Evolutionary conservation across 2,113 vertebrate genomes (phyloP).

Genomic region (Oncorhynchus nerka): DNA sequence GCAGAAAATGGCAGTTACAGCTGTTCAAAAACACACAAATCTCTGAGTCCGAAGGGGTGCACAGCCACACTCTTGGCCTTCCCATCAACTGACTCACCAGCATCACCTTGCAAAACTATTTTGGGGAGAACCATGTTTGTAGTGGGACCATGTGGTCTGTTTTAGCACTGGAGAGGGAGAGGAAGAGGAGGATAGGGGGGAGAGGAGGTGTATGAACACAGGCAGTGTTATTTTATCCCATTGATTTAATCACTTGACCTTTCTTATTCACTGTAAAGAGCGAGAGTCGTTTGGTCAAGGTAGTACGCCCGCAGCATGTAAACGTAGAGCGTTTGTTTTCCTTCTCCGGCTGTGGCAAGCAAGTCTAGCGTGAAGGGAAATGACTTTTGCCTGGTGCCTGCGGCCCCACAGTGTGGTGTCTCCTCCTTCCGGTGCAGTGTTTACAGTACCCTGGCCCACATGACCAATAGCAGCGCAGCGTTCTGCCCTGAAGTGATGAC

Average conservation of each 20-base stretch:
- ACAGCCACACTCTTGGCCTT: no score
- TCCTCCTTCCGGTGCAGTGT: conserved; percentile 19
- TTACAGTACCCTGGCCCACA: conserved; percentile 19
- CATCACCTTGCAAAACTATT: not conserved
- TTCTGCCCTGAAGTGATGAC: conserved; percentile 9
- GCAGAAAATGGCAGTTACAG: no score
- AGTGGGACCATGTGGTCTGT: not conserved
- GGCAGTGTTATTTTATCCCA: conserved; percentile 7
- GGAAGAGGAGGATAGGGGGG: not conserved
- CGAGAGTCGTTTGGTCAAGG: not conserved
- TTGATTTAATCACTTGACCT: conserved; percentile 31
- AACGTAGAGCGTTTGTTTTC: conserved; percentile 7
- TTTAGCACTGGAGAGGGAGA: conserved; percentile 9
- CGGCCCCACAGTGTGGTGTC: not conserved
- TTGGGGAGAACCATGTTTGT: not conserved
- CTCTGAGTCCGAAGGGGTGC: no score
- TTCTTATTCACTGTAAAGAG: conserved; percentile 24
- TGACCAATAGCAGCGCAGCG: conserved; percentile 3
- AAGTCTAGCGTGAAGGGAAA: conserved; percentile 23
- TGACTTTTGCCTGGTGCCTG: conserved; percentile 1
- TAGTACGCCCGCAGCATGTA: not conserved
- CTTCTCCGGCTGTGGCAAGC: conserved; percentile 3
- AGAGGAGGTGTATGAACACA: not conserved
- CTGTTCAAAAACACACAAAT: no score
- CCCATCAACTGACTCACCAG: not conserved